Base-by-base conservation (phyloP, 1,140 invertebrate genomes). In the Pachyrhynchus sulphureomaculatus region DNA sequence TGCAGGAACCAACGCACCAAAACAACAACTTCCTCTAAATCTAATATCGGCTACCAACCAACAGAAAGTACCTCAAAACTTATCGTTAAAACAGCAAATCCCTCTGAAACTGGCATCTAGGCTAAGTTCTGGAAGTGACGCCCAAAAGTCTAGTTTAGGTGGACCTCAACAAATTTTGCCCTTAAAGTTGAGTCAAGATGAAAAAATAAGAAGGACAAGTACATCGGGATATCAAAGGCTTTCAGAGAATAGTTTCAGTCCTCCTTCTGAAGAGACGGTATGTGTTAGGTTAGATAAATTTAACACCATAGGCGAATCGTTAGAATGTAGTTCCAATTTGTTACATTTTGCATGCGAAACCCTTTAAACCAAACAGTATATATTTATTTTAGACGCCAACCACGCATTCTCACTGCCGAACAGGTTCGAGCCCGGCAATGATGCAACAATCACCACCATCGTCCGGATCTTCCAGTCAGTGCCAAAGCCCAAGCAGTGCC, bases 31-130 rank as follows among this genome's bases (percentile, higher is more conserved):
- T 37, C 88, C 88, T 0, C 70, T 88, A 10, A 89, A 93, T 77
- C 73, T 93, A 47, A 84, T 91, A 23, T 92, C 90, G 75, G 85
- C 90, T 32, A 90, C 86, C 24, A 93, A 92, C 79, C 89, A 92
- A 70, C 88, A 90, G 61, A 92, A 92, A 72, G 83, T 86, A 1
- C 69, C 68, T 13, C 49, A 75, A 62, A 70, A 66, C 59, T 71
- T 84, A 44, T 80, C 82, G 45, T 84, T 92, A 0, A 92, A 90
- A 68, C 91, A 94, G 69, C 91, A 94, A 75, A 75, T 95, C 49
- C 91, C 91, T 4, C 78, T 94, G 44, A 94, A 94, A 73, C 77
- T 95, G 76, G 88, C 71, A 65, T 84, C 75, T 58, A 75, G 72
- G 69, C 79, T 77, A 74, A 81, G 73, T 77, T 77, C 64, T 77